Evolutionary conservation across 30 jellyfish, hydroid and myxozoan genomes (phyloP).

Genomic region (Pelagia noctiluca): DNA sequence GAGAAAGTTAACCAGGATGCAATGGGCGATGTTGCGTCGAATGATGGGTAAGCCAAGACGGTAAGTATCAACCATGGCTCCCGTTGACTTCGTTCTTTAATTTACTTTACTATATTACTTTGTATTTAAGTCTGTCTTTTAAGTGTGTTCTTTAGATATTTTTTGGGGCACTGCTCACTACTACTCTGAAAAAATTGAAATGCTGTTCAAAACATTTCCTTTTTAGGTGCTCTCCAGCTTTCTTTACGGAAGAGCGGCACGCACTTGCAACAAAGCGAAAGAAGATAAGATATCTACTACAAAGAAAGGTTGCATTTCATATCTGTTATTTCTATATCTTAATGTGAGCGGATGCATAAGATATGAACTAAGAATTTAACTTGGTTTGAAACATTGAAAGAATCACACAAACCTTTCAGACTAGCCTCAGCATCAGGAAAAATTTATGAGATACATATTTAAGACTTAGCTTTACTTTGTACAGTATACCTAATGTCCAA

Average conservation of each 20-base stretch:
- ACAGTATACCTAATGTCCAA: no score
- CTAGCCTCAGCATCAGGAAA: no score
- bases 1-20: constrained; percentile 75
- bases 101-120: constrained; percentile 1
- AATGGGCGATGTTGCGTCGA: constrained; percentile 94
- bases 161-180: neutral
- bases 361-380: neutral
- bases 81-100: neutral
- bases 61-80: constrained; percentile 26
- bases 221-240: constrained; percentile 96
- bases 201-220: no score
- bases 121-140: no score
- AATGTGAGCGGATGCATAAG: neutral
- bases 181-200: neutral
- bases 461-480: no score
- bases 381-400: neutral
- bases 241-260: constrained; percentile 85
- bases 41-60: constrained; percentile 99
- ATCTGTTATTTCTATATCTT: neutral
- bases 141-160: no score
- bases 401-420: no score
- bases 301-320: constrained; percentile 51
- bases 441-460: no score
- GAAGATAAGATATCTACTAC: constrained; percentile 91
- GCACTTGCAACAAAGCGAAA: constrained; percentile 86